Base-by-base conservation (phyloP, 2,888 invertebrate species). In the Cataglyphis rosenhaueri region DNA sequence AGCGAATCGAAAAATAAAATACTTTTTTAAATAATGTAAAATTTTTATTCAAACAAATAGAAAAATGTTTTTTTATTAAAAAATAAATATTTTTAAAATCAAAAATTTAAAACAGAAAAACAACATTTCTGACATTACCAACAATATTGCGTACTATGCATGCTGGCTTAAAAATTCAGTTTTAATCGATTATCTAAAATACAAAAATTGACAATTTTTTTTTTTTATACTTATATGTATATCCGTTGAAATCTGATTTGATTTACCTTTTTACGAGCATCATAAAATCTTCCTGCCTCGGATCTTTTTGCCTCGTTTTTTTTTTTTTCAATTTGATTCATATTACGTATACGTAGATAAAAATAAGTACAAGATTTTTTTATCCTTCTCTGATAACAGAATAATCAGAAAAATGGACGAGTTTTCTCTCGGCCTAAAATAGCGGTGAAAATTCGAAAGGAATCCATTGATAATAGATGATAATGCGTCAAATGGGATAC, bases 181-280 rank as follows among this genome's bases (percentile, higher is more conserved):
- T n/a, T 52, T 1, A 2, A 52, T n/a, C 6, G 8, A 52, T 52
- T 52, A 52, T n/a, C 0, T n/a, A 52, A 52, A 52, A n/a, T 52
- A 18, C 4, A 52, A 52, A 52, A 52, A 52, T 52, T 8, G 52
- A 52, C 52, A 5, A 6, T 6, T 48, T 48, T 18, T 48, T n/a
- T n/a, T 18, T 6, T 1, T 48, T 48, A 48, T 48, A 48, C 18
- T 18, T 48, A 18, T 48, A 3, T 18, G 64, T 65, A 82, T 55
- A 59, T 81, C 64, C 81, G 76, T 81, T 62, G 70, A 62, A 65
- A 55, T 52, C 83, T 57, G 85, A 86, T 52, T 52, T 52, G 38
- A 21, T 79, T 25, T 35, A 29, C 57, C 79, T 73, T 82, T 84
- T 87, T 84, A 84, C 71, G 32, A 38, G 35, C n/a, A 25, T 0